phyloP scores from a whole-genome alignment of 1,140 invertebrate species.

The Drosophila punjabiensis region DNA sequence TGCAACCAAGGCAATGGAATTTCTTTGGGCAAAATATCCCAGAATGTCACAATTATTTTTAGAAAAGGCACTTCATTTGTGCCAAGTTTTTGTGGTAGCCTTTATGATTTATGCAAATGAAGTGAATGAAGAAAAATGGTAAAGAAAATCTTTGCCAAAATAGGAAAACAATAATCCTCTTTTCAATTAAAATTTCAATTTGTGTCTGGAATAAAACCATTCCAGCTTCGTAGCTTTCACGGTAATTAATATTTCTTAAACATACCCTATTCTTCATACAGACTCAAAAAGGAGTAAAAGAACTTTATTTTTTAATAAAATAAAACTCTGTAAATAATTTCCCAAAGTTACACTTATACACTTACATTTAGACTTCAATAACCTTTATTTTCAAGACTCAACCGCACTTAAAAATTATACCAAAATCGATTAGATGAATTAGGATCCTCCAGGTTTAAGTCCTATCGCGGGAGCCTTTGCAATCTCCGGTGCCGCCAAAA shows the following conservation, averaged over 20 bases:
- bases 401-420: not conserved
- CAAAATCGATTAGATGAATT: constrained; percentile 2
- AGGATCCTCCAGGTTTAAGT: not conserved
- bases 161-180: not conserved
- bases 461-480: not conserved
- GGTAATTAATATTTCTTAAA: too few species aligned
- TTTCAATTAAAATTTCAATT: not conserved
- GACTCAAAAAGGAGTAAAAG: too few species aligned
- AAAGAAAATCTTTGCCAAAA: not conserved
- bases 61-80: constrained; percentile 15
- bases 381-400: not conserved
- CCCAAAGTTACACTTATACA: not conserved
- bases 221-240: not conserved
- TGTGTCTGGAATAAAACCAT: not conserved
- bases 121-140: not conserved
- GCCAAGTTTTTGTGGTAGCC: constrained; percentile 1
- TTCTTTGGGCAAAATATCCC: constrained; percentile 1
- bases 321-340: too few species aligned
- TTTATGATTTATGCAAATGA: constrained; percentile 17
- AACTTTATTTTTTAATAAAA: too few species aligned
- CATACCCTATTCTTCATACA: too few species aligned
- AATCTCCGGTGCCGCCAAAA: constrained; percentile 12
- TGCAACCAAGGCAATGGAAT: constrained; percentile 30
- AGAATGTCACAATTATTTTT: constrained; percentile 34
- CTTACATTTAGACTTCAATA: not conserved